phyloP scores from a whole-genome alignment of 2,113 vertebrate genomes.

The Gulo gulo region DNA sequence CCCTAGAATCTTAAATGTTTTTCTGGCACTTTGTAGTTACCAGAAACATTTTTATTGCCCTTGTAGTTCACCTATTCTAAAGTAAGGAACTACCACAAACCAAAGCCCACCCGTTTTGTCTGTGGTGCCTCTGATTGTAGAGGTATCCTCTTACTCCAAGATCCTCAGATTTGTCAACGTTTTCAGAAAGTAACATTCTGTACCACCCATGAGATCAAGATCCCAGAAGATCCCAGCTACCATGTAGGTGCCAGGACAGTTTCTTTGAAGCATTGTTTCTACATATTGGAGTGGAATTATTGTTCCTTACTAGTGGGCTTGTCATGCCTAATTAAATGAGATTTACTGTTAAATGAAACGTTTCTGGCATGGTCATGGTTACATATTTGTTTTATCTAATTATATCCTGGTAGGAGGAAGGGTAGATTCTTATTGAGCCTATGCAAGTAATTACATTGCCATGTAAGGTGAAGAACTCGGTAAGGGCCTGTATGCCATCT shows the following conservation, averaged over 20 bases:
- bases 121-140: neutral
- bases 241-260: neutral
- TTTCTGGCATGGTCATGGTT: conserved; percentile 48
- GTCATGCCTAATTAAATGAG: conserved; percentile 38
- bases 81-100: neutral
- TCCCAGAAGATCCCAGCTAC: neutral
- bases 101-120: neutral
- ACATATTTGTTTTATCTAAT: conserved; percentile 54
- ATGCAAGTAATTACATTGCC: conserved; percentile 42
- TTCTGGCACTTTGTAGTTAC: neutral
- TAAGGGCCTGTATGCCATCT: neutral
- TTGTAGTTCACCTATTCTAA: neutral
- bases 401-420: conserved; percentile 22
- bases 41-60: neutral
- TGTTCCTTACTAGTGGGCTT: neutral
- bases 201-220: neutral
- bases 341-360: conserved; percentile 50
- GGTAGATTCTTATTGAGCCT: neutral
- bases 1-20: neutral
- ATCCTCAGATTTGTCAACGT: neutral
- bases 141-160: neutral
- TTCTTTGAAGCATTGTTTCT: neutral
- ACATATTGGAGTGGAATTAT: neutral
- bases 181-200: neutral
- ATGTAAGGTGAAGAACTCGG: conserved; percentile 18